Evolutionary conservation across 2,113 vertebrate species (phyloP).

Genomic region (Equus quagga): DNA sequence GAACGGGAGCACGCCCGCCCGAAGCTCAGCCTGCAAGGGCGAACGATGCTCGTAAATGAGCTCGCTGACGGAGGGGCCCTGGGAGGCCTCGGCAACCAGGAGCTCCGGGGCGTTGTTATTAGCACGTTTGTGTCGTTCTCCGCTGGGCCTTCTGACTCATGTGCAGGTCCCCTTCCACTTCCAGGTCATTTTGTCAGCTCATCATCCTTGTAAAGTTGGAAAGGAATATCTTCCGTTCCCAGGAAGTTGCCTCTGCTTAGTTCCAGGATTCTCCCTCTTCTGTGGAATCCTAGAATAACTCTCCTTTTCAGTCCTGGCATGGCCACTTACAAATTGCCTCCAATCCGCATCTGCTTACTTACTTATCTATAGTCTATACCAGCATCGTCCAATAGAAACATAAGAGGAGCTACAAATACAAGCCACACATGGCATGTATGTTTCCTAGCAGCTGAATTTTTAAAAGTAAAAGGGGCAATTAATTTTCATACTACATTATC

Average conservation of each 20-base stretch:
- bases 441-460: not conserved
- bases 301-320: fast-evolving
- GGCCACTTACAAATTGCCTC: fast-evolving
- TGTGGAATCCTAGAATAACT: not conserved
- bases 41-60: fast-evolving
- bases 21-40: fast-evolving
- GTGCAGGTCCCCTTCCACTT: not conserved
- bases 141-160: not conserved
- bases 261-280: no score
- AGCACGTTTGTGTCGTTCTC: not conserved
- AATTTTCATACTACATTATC: not conserved
- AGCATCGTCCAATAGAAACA: fast-evolving
- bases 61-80: fast-evolving
- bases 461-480: not conserved
- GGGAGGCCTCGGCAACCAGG: fast-evolving
- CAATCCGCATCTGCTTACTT: fast-evolving
- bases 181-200: not conserved
- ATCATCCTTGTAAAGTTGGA: not conserved
- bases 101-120: fast-evolving
- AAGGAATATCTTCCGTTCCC: not conserved
- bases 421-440: fast-evolving
- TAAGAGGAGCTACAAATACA: not conserved
- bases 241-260: not conserved
- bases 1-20: fast-evolving
- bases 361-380: fast-evolving